Conservation (phyloP, 2,797 vertebrate genomes). For the Tachyglossus aculeatus region DNA sequence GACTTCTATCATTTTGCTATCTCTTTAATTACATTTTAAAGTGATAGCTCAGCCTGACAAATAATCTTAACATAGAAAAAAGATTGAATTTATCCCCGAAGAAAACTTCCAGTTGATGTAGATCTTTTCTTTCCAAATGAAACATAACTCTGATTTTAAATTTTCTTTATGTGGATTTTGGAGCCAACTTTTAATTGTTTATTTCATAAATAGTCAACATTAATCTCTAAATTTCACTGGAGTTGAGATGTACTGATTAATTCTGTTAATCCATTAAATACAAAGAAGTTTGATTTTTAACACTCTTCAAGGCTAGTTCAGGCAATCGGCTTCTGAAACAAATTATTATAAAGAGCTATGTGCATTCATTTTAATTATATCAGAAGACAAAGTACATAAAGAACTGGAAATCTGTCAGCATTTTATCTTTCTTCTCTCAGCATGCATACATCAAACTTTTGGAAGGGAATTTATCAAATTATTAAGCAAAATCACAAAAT, state of each 20-base stretch:
- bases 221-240: background rate
- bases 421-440: background rate
- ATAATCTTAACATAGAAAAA: background rate
- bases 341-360: background rate
- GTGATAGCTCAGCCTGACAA: no score
- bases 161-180: background rate
- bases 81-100: background rate
- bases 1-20: background rate
- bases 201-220: background rate
- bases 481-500: conserved; percentile 20
- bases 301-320: conserved; percentile 2
- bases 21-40: conserved; percentile 25
- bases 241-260: background rate
- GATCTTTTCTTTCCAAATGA: background rate
- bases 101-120: background rate
- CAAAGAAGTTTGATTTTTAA: background rate
- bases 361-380: conserved; percentile 18
- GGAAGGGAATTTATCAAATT: conserved; percentile 13
- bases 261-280: conserved; percentile 13
- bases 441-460: background rate
- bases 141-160: conserved; percentile 13
- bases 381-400: background rate
- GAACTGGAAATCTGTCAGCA: background rate
- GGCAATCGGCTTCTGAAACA: background rate
- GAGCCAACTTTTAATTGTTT: background rate